Evolutionary conservation across 2,797 vertebrate species (phyloP), one percentile per base, ranked within the genome.

Genomic region (Staurois parvus): DNA sequence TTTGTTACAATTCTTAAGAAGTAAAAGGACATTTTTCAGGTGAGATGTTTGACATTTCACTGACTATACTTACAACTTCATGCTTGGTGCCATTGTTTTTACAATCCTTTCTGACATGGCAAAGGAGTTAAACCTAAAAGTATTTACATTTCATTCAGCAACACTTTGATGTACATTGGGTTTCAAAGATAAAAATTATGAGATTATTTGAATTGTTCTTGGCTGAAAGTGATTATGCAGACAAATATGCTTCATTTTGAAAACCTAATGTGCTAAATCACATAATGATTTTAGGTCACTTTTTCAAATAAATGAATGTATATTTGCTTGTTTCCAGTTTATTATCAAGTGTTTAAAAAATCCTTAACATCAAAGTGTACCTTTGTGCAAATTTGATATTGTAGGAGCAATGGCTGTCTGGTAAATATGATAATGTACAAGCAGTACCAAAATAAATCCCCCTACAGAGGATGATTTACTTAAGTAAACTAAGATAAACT

Each of bases 11-110:
- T n/a, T 72, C 10, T 34, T 64, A 42, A 75, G 45, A 67, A 52
- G 48, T 81, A 66, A 81, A 72, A 80, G 48, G 66, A 42, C 34
- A 76, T 74, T 76, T 80, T 81, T 19, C 40, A 59, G 48, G 37
- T 64, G 34, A 66, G 70, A 29, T 21, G 5, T 66, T 42, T 82
- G 79, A 72, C 79, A 86, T 68, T 77, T 81, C 12, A 64, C 70
- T 86, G 26, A 64, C 34, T 72, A 1, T 62, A 69, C 40, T 34
- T 30, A 59, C 17, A 37, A 15, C 59, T 12, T 29, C 15, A 24
- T 28, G 40, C 77, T 48, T 24, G 21, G 30, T 10, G 40, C 8
- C 7, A 11, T 9, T 28, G 48, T n/a, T 70, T 67, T 68, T n/a
- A 80, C 45, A 64, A 30, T 30, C 48, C 40, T 84, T 67, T 21